phyloP scores from a whole-genome alignment of 2,797 vertebrate genomes.

The Cottoperca gobio region DNA sequence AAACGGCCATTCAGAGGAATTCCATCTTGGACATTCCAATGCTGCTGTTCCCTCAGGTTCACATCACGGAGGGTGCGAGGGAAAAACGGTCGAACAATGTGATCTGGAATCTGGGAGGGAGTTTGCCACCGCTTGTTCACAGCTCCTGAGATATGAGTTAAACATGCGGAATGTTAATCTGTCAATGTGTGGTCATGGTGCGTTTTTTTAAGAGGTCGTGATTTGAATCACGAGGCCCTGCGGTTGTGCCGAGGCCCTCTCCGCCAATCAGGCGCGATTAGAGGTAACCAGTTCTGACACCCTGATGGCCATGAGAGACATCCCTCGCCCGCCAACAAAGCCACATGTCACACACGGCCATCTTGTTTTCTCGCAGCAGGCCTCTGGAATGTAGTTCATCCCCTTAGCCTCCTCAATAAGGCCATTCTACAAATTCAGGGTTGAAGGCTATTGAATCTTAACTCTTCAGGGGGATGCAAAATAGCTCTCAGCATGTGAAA shows the following conservation, averaged over 20 bases:
- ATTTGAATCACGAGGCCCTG: slow-evolving; percentile 85
- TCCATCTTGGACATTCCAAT: slow-evolving; percentile 81
- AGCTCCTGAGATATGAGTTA: slow-evolving; percentile 82
- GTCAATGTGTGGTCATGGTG: slow-evolving; percentile 85
- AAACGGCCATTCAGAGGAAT: slow-evolving; percentile 82
- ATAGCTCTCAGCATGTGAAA: slow-evolving; percentile 76
- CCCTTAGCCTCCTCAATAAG: slow-evolving; percentile 71
- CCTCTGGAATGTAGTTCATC: slow-evolving; percentile 80
- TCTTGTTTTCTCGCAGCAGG: slow-evolving; percentile 82
- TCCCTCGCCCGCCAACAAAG: slow-evolving; percentile 83
- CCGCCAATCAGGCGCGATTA: slow-evolving; percentile 80
- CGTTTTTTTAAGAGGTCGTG: slow-evolving; percentile 74
- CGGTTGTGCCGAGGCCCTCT: slow-evolving; percentile 68
- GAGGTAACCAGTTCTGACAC: slow-evolving; percentile 83
- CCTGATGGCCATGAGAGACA: slow-evolving; percentile 84
- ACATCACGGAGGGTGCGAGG: slow-evolving; percentile 61
- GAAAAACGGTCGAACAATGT: slow-evolving; percentile 78
- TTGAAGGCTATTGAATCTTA: slow-evolving; percentile 80
- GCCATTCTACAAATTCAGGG: slow-evolving; percentile 75
- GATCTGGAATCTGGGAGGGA: slow-evolving; percentile 79
- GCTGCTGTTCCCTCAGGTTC: slow-evolving; percentile 75
- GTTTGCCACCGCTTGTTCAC: slow-evolving; percentile 63
- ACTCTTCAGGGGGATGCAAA: slow-evolving; percentile 75
- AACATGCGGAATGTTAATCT: slow-evolving; percentile 87
- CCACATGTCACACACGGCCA: slow-evolving; percentile 83